Evolutionary conservation across 2,888 invertebrate genomes (phyloP), one percentile per base, ranked within the genome.

Genomic region (Torymus aiolomorphi): DNA sequence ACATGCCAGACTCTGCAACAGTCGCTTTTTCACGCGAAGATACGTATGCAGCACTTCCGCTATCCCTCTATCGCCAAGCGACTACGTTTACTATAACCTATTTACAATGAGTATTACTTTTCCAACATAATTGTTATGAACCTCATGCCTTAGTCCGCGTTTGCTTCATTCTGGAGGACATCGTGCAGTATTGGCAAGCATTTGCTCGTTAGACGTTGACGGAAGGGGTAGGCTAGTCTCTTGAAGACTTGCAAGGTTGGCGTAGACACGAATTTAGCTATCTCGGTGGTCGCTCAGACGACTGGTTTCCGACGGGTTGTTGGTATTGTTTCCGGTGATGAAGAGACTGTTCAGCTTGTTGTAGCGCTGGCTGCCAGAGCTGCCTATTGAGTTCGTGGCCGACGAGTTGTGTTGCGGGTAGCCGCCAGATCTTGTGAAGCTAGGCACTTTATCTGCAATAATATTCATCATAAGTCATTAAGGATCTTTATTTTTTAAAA

Each of bases 291-390:
- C 89, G 78, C 87, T 87, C 75, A 88, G 83, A 63, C 88, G 87
- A 82, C 85, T 87, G 56, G 88, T 85, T 75, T 90, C 89, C 62
- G 87, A 83, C 20, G 87, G 78, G 49, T 83, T 84, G 54, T 84
- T 87, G 56, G 86, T 84, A 82, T 87, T 89, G 80, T 85, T 87
- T 31, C 85, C 85, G 42, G 84, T 84, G 78, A 86, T 83, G 77
- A 90, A 88, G 66, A 89, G 85, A 73, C 87, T 89, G 84, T 88
- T 90, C 78, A 89, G 84, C 79, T 90, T 90, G 82, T 89, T 90
- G 84, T 90, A 90, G 84, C 89, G 86, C 82, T 90, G 90, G 80
- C 89, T 90, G 67, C 88, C 87, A 14, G 90, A 88, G 82, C 89
- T 90, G 82, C 88, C 88, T 87, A 90, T 88, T 49, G 90, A 90